phyloP scores from a whole-genome alignment of 2,888 invertebrate genomes.

The Ornithoptera priamus region DNA sequence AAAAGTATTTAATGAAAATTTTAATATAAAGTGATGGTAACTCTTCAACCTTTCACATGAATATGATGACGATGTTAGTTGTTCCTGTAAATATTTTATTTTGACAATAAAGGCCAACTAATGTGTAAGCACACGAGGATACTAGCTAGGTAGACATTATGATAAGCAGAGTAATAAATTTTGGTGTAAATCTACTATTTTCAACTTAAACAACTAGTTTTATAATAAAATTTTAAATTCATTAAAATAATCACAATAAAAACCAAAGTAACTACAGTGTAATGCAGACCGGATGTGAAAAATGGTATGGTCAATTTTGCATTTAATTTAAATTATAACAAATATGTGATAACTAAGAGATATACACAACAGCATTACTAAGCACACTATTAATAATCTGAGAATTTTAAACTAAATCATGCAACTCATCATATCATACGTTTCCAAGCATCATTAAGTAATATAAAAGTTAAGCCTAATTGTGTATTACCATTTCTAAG shows the following conservation, averaged over 20 bases:
- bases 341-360: conserved; percentile 30
- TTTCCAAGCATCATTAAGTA: conserved; percentile 36
- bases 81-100: conserved; percentile 50
- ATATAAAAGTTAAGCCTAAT: conserved; percentile 32
- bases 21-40: conserved; percentile 14
- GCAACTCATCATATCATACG: conserved; percentile 42
- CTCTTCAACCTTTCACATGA: conserved; percentile 27
- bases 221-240: conserved; percentile 13
- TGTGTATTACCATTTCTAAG: conserved; percentile 16
- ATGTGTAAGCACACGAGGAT: conserved; percentile 32
- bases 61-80: conserved; percentile 36
- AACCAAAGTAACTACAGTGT: conserved; percentile 21
- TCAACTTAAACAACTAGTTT: conserved; percentile 17
- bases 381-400: conserved; percentile 23
- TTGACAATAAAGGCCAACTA: conserved; percentile 44
- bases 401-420: conserved; percentile 32
- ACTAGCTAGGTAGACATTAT: conserved; percentile 45
- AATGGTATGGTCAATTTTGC: conserved; percentile 24
- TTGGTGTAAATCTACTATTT: conserved; percentile 22
- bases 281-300: conserved; percentile 13
- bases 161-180: conserved; percentile 40
- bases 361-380: conserved; percentile 20
- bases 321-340: conserved; percentile 30
- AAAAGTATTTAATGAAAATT: conserved; percentile 17
- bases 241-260: conserved; percentile 14